These are phyloP conservation scores for Arctopsyche grandis DNA, from an alignment of 1,140 invertebrate genomes.

Conservation along the genomic window DNA sequence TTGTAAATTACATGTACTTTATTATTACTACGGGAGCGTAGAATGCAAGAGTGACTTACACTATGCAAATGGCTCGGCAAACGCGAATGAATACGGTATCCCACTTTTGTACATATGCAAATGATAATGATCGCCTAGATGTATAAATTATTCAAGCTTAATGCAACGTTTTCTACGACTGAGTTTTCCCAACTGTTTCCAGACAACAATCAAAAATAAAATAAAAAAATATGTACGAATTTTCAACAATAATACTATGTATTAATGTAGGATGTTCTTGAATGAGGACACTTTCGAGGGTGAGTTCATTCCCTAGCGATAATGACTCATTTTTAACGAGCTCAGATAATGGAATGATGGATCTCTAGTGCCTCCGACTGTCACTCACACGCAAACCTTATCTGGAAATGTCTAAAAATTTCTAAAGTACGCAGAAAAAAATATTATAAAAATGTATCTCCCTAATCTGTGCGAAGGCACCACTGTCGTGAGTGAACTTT, in stretches of 20 bases:
- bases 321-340: not conserved
- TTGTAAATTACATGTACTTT: too few relatives aligned
- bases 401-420: not conserved
- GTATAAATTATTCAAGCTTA: conserved; percentile 5
- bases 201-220: too few relatives aligned
- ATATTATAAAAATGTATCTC: not conserved
- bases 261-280: too few relatives aligned
- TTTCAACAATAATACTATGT: too few relatives aligned
- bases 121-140: not conserved
- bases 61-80: not conserved
- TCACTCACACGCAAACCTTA: not conserved
- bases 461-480: too few relatives aligned
- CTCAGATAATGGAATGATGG: not conserved
- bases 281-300: too few relatives aligned
- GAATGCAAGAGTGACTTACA: too few relatives aligned
- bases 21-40: too few relatives aligned
- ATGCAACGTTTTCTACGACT: not conserved
- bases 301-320: too few relatives aligned
- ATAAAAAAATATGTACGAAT: too few relatives aligned
- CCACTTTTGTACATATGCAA: not conserved
- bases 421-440: not conserved
- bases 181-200: not conserved
- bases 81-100: not conserved
- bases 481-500: too few relatives aligned
- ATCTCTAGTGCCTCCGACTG: not conserved